Evolutionary conservation across 2,888 invertebrate genomes (phyloP).

Genomic region (Nycteola revayana): DNA sequence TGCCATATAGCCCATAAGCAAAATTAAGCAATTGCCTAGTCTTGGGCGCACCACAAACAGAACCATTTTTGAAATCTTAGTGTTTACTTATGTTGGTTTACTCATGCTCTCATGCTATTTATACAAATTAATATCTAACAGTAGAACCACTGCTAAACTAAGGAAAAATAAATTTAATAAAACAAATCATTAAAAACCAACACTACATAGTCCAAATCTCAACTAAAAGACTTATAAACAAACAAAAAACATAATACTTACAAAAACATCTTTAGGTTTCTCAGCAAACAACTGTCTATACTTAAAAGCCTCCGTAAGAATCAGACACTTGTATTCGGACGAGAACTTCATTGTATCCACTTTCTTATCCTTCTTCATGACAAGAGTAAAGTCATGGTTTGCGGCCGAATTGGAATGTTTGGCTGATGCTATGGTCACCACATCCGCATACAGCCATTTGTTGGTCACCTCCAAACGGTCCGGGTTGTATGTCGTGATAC

Average conservation of each 20-base stretch:
- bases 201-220: too few relatives aligned
- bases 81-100: too few relatives aligned
- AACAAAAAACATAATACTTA: constrained; percentile 71
- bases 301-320: constrained; percentile 94
- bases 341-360: constrained; percentile 97
- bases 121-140: too few relatives aligned
- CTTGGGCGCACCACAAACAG: too few relatives aligned
- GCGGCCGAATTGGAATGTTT: constrained; percentile 78
- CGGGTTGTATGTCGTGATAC: constrained; percentile 98
- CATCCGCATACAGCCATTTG: constrained; percentile 93
- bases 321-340: constrained; percentile 95
- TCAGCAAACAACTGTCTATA: constrained; percentile 90
- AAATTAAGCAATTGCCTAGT: too few relatives aligned
- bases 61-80: too few relatives aligned
- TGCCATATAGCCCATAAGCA: too few relatives aligned
- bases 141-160: too few relatives aligned
- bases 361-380: constrained; percentile 94
- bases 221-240: too few relatives aligned
- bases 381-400: constrained; percentile 88
- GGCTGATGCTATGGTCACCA: constrained; percentile 86
- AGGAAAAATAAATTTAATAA: too few relatives aligned
- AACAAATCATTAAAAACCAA: too few relatives aligned
- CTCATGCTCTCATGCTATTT: too few relatives aligned
- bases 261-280: constrained; percentile 89
- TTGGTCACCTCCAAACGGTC: constrained; percentile 87